Conservation (phyloP, 2,888 invertebrate species). For the Drosophila mimetica region DNA sequence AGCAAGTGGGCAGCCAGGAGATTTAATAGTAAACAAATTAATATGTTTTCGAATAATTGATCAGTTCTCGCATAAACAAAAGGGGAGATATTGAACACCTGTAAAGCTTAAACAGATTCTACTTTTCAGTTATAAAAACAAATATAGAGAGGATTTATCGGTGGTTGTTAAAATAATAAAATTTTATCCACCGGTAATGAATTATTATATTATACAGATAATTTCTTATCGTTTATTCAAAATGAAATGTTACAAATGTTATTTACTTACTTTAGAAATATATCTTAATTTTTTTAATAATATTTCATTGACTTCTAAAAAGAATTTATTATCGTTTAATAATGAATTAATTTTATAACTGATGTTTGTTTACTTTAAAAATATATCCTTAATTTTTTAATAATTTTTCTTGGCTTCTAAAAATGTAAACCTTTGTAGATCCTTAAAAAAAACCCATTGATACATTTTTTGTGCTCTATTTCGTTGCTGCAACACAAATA, state of each 20-base stretch:
- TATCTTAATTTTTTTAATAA: background rate
- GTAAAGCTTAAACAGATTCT: too few relatives aligned
- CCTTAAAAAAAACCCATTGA: background rate
- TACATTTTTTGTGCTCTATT: background rate
- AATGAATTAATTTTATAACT: too few relatives aligned
- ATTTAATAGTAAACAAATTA: slow-evolving; percentile 14
- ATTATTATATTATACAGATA: background rate
- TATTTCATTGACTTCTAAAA: too few relatives aligned
- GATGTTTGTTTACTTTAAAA: background rate
- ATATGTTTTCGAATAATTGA: background rate
- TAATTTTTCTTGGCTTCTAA: too few relatives aligned
- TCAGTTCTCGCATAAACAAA: background rate
- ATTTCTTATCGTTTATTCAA: too few relatives aligned
- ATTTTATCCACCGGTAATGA: too few relatives aligned
- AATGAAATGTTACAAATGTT: too few relatives aligned
- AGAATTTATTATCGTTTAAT: too few relatives aligned
- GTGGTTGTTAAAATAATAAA: background rate
- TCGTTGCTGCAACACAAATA: slow-evolving; percentile 52
- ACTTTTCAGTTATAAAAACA: too few relatives aligned
- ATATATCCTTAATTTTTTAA: background rate
- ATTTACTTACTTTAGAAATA: background rate
- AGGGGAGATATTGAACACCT: background rate
- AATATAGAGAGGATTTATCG: background rate
- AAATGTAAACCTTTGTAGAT: background rate
- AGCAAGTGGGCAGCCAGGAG: slow-evolving; percentile 6